Percentiles rank a stretch among this genome's conserved stretches.
phyloP scores from a whole-genome alignment of 2,113 vertebrate genomes.

The Pterocles gutturalis region DNA sequence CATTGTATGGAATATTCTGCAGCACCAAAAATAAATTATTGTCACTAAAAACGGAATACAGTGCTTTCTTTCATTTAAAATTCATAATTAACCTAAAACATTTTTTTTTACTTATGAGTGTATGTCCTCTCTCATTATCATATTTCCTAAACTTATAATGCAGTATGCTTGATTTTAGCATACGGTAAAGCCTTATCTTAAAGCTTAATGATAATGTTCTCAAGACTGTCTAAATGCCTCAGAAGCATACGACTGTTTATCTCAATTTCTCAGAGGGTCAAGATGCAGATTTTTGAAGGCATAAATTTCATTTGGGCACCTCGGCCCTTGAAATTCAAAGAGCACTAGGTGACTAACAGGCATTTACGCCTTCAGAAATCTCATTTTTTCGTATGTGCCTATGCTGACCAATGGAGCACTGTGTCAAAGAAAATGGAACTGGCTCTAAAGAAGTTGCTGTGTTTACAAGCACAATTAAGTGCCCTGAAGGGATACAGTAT shows the following conservation, averaged over 20 bases:
- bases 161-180: not conserved
- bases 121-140: fast-evolving
- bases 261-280: not conserved
- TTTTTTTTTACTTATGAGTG: not conserved
- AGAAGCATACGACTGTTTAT: not conserved
- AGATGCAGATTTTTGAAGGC: not conserved
- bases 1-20: not conserved
- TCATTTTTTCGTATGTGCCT: not conserved
- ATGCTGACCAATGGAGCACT: not conserved
- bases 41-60: not conserved
- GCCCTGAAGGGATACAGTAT: not conserved
- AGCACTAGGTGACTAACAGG: not conserved
- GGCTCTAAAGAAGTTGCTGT: not conserved
- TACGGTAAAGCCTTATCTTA: not conserved
- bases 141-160: not conserved
- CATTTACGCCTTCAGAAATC: not conserved
- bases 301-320: not conserved
- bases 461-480: not conserved
- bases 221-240: not conserved
- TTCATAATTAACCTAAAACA: not conserved
- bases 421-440: not conserved
- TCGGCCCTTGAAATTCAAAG: not conserved
- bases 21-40: not conserved
- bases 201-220: not conserved
- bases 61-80: not conserved